phyloP scores from a whole-genome alignment of 2,113 vertebrate genomes.

The Callopanchax toddi region DNA sequence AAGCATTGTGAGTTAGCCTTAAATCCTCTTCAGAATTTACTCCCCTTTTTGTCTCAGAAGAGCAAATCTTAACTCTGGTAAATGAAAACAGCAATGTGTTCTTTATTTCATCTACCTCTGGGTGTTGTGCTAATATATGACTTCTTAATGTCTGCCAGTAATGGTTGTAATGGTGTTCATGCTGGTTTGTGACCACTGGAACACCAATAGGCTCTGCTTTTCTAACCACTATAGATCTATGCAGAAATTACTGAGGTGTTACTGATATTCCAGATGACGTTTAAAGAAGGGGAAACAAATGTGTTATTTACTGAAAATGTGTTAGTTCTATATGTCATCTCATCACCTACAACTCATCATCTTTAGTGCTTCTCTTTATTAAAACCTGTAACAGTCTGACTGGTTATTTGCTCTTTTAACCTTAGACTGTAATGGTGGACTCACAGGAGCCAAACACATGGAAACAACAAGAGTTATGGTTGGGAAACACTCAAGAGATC shows the following conservation, averaged over 20 bases:
- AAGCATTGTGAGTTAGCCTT: constrained; percentile 16
- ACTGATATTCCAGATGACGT: too few species aligned
- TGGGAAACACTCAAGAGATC: constrained; percentile 53
- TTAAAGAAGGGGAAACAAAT: not conserved
- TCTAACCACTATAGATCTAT: constrained; percentile 2
- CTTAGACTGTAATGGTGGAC: constrained; percentile 25
- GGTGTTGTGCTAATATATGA: constrained; percentile 16
- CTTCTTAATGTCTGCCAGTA: not conserved
- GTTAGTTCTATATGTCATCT: not conserved
- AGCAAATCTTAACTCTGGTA: constrained; percentile 20
- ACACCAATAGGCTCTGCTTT: constrained; percentile 1
- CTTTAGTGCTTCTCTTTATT: not conserved
- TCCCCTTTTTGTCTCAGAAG: constrained; percentile 26
- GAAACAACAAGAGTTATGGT: constrained; percentile 65
- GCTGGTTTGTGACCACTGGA: constrained; percentile 16
- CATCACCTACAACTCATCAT: not conserved
- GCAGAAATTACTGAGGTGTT: too few species aligned
- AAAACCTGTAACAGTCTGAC: constrained; percentile 13
- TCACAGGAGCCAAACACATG: constrained; percentile 71
- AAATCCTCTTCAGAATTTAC: constrained; percentile 19
- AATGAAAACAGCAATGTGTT: constrained; percentile 9
- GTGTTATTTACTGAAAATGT: not conserved
- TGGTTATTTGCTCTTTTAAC: constrained; percentile 51
- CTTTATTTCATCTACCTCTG: constrained; percentile 11
- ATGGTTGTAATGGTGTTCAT: constrained; percentile 7